Evolutionary conservation across 2,888 invertebrate genomes (phyloP), one percentile per base, ranked within the genome.

Genomic region (Dyspetes luteomarginatus): DNA sequence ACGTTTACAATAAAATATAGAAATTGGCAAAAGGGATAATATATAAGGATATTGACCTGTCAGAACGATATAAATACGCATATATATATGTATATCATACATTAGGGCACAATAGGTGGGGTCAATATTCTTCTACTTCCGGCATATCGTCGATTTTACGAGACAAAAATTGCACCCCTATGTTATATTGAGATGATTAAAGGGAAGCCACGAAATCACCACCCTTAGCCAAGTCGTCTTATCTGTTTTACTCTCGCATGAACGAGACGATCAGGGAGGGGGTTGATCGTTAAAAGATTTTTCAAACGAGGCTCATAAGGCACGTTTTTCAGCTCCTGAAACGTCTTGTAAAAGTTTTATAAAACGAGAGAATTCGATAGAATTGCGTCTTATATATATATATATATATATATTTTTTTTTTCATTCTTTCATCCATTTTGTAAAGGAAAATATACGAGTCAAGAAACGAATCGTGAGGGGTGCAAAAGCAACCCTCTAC

Each of bases 231-330:
- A 12, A 62, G 45, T 50, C 12, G 7, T 43, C 17, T 7, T 30
- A 19, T 22, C 7, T 2, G 12, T 41, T 4, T 58, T 28, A 5
- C n/a, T 28, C 28, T 19, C 17, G 48, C 28, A 26, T 7, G 43
- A 62, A 52, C 68, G 24, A 41, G 41, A 15, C n/a, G 12, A 5
- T 19, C 48, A 48, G 48, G 0, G 17, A 5, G 5, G 0, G 17
- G 4, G 41, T 71, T 26, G 69, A 71, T 72, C 52, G 76, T 76
- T 71, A 52, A 48, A 65, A 60, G 36, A 60, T 52, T 19, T 43
- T 75, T 71, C 17, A 19, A 72, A 76, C 65, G 71, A 76, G 48
- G 79, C 79, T 75, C 19, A 75, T 79, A 65, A 75, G 45, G 7
- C 79, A 79, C 79, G 79, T 79, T 65, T 56, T 24, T 36, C 26